Base-by-base conservation (phyloP, 2,113 vertebrate species). In the Phyllostomus hastatus region DNA sequence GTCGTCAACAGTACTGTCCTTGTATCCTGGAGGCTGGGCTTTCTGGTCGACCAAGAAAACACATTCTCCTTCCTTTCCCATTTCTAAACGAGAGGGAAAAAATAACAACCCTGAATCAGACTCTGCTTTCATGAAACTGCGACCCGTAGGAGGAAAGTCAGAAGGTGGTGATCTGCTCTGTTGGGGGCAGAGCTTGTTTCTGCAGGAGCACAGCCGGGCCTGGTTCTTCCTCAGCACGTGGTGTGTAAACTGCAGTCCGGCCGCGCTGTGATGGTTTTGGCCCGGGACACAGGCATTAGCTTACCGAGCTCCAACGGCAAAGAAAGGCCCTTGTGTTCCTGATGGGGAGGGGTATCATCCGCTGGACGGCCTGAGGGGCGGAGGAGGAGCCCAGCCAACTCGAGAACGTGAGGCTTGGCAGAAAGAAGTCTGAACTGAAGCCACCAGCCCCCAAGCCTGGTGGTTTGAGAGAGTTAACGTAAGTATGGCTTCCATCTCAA, bases 71-170 rank as follows among this genome's bases (percentile, higher is more conserved):
- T 94, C 76, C 96, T 83, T 85, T 90, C 46, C 48, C 83, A 33
- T 80, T 90, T 70, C 73, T 86, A 66, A 94, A 93, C 89, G 26
- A n/a, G 46, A 90, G 85, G 82, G 96, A 79, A 97, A 97, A 92
- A 96, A 92, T 85, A 95, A 96, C 91, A 94, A 69, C 78, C 38
- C 87, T 9, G 75, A 95, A 94, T 95, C 91, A 97, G 78, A 89
- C 93, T 79, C 91, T 19, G 85, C 85, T 96, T 97, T 96, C 95
- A 93, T 89, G 80, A 64, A 43, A 43, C 87, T 75, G 54, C 24
- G 10, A 76, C 89, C 95, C 94, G 17, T 2, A 70, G 87, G 54
- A 78, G 79, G 91, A 89, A 85, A 78, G 86, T 81, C 86, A 88
- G 91, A 94, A 95, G 78, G 89, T 90, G 88, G 66, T 28, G 69